phyloP scores from a whole-genome alignment of 2,888 invertebrate species.

The Polydrusus tereticollis region DNA sequence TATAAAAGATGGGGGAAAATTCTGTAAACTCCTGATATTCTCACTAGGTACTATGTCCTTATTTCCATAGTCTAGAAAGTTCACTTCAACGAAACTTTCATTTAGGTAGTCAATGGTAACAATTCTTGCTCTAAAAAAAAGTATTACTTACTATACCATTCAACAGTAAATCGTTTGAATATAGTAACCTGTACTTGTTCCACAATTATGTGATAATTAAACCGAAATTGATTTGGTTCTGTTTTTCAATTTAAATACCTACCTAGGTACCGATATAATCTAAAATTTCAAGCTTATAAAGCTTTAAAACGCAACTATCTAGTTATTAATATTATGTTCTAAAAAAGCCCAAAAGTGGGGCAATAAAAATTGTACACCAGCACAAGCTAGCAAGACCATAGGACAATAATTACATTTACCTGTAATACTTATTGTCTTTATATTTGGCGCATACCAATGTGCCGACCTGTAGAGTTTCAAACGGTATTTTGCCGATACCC shows the following conservation, averaged over 20 bases:
- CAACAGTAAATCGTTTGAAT: too few relatives aligned
- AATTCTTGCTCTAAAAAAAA: slow-evolving; percentile 70
- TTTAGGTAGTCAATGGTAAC: slow-evolving; percentile 67
- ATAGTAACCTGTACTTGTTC: too few relatives aligned
- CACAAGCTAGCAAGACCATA: not conserved
- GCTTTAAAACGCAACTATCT: not conserved
- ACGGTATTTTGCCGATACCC: slow-evolving; percentile 63
- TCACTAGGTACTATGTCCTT: slow-evolving; percentile 72
- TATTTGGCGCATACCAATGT: slow-evolving; percentile 74
- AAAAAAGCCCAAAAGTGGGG: not conserved
- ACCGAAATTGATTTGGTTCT: too few relatives aligned
- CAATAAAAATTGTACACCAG: slow-evolving; percentile 5
- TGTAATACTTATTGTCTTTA: slow-evolving; percentile 75
- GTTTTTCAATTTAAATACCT: too few relatives aligned
- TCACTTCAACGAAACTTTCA: slow-evolving; percentile 73
- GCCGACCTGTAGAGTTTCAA: slow-evolving; percentile 66
- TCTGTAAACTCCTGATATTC: slow-evolving; percentile 72
- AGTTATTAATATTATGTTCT: not conserved
- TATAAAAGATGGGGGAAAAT: slow-evolving; percentile 67
- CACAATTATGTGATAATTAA: too few relatives aligned
- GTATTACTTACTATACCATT: too few relatives aligned
- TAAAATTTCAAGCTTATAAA: too few relatives aligned
- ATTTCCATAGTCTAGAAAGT: slow-evolving; percentile 79
- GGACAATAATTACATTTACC: slow-evolving; percentile 40
- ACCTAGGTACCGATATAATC: too few relatives aligned